phyloP scores from a whole-genome alignment of 2,113 vertebrate genomes.

The Onychostoma macrolepis region DNA sequence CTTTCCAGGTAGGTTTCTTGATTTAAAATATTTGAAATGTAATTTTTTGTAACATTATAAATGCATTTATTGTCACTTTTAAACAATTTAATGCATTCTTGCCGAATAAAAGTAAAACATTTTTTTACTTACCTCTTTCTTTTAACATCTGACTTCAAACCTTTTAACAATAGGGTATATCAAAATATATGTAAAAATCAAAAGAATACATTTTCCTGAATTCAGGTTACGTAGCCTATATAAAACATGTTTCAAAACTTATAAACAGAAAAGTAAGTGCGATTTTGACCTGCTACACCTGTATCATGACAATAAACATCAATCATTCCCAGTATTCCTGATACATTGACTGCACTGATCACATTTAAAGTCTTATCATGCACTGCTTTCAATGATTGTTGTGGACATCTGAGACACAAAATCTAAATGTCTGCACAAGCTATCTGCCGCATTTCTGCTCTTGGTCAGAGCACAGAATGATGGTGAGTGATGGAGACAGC shows the following conservation, averaged over 20 bases:
- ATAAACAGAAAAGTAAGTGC: not conserved
- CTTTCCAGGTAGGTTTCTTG: too few species aligned
- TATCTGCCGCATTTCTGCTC: slow-evolving; percentile 35
- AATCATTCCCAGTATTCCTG: not conserved
- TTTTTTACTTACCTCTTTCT: not conserved
- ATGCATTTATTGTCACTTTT: not conserved
- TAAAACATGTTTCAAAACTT: not conserved
- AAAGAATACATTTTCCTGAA: not conserved
- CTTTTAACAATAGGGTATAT: not conserved
- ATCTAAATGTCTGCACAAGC: not conserved
- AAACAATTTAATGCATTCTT: not conserved
- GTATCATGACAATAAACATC: not conserved
- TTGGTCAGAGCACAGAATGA: slow-evolving; percentile 30
- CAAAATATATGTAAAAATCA: not conserved
- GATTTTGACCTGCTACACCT: not conserved
- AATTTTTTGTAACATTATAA: not conserved
- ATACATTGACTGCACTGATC: not conserved
- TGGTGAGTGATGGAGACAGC: slow-evolving; percentile 10
- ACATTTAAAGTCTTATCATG: not conserved
- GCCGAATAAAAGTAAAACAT: not conserved
- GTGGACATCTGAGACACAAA: not conserved
- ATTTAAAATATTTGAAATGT: not conserved
- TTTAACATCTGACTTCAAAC: not conserved
- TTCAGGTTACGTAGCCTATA: too few species aligned
- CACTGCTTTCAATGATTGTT: not conserved